Conservation (phyloP, 1,140 invertebrate species). For the Danaus plexippus region DNA sequence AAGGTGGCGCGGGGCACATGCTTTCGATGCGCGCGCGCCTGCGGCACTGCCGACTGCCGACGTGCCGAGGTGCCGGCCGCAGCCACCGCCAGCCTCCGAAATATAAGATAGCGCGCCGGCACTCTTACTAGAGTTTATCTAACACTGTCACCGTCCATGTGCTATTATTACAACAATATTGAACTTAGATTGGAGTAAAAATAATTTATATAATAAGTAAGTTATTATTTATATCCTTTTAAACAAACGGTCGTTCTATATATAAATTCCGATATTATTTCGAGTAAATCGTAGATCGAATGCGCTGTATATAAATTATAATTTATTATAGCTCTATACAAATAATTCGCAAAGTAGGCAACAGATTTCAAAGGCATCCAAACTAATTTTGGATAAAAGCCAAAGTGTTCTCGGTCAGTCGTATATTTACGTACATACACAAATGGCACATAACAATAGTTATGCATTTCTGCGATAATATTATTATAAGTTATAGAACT, state of each 20-base stretch:
- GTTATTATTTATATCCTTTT: too few species aligned
- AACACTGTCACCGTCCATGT: background rate
- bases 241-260: too few species aligned
- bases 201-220: too few species aligned
- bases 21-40: conserved; percentile 65
- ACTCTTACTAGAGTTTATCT: conserved; percentile 55
- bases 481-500: too few species aligned
- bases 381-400: conserved; percentile 21
- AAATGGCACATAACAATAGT: conserved; percentile 24
- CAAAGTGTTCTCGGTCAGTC: conserved; percentile 19
- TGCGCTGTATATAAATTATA: too few species aligned
- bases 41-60: conserved; percentile 46
- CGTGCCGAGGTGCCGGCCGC: conserved; percentile 14
- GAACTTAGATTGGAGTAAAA: too few species aligned
- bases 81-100: conserved; percentile 52
- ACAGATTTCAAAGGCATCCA: conserved; percentile 12
- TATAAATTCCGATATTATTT: too few species aligned
- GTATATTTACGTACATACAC: conserved; percentile 29
- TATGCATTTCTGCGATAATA: conserved; percentile 7
- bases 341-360: conserved; percentile 18
- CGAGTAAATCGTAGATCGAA: too few species aligned
- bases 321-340: too few species aligned
- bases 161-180: too few species aligned
- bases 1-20: conserved; percentile 58
- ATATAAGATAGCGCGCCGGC: conserved; percentile 55